These are phyloP conservation scores for Micronisus gabar DNA, from an alignment of 2,113 vertebrate species.

Conservation along the genomic window DNA sequence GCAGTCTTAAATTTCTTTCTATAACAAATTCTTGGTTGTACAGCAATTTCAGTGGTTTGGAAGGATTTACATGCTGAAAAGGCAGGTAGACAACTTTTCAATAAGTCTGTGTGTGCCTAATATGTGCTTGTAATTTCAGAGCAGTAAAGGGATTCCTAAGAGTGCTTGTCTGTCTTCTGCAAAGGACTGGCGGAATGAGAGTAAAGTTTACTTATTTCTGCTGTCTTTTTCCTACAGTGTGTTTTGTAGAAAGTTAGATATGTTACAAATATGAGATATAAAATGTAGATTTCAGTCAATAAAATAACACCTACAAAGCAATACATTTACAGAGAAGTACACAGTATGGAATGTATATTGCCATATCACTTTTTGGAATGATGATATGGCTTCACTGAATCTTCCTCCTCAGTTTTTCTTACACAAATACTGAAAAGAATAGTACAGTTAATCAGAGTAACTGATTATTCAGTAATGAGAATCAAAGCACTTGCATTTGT, in stretches of 20 bases:
- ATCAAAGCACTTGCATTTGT: background rate
- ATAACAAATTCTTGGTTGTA: background rate
- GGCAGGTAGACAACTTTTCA: background rate
- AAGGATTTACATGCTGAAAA: background rate
- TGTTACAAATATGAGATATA: background rate
- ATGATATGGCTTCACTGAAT: background rate
- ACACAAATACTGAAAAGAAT: background rate
- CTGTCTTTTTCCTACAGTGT: background rate
- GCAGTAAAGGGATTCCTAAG: background rate
- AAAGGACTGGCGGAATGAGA: background rate
- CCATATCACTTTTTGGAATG: background rate
- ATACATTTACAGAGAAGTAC: background rate
- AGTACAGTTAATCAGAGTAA: background rate
- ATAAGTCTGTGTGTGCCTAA: rapidly evolving
- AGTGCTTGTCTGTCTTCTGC: background rate
- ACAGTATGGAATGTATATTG: background rate
- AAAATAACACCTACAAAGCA: background rate
- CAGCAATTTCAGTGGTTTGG: background rate
- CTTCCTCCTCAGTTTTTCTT: background rate
- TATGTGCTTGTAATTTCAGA: background rate
- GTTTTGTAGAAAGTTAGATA: background rate
- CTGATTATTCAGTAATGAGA: background rate
- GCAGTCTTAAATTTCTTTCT: background rate
- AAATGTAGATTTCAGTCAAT: background rate
- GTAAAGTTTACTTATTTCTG: background rate